Evolutionary conservation across 2,888 invertebrate species (phyloP).

Genomic region (Epistrophella euchroma): DNA sequence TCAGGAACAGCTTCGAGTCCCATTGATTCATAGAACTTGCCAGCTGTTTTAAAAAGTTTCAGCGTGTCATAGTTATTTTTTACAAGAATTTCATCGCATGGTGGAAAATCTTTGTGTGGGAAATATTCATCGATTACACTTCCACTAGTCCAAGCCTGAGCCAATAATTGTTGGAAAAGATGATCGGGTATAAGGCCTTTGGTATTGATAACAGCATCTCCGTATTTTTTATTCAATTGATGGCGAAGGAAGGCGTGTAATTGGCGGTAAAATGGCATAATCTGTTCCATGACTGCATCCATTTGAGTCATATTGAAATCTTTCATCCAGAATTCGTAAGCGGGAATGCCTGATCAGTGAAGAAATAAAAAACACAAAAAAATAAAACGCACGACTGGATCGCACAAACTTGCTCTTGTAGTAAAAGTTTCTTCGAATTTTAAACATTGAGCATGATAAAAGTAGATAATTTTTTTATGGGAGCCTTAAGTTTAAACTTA

Average conservation of each 20-base stretch:
- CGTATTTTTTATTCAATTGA: conserved; percentile 88
- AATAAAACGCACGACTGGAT: too few species aligned
- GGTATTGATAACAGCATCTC: conserved; percentile 86
- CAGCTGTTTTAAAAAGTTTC: conserved; percentile 15
- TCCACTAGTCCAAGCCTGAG: conserved; percentile 42
- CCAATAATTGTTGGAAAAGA: conserved; percentile 85
- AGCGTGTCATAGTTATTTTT: not conserved
- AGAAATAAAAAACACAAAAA: not conserved
- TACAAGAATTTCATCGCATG: not conserved
- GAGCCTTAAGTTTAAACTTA: too few species aligned
- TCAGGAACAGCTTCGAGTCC: conserved; percentile 25
- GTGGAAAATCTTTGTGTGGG: not conserved
- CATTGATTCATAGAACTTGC: conserved; percentile 48
- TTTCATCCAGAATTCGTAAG: conserved; percentile 16
- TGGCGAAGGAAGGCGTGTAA: conserved; percentile 91
- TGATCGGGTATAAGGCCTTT: conserved; percentile 89
- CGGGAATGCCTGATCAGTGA: not conserved
- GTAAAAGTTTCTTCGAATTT: too few species aligned
- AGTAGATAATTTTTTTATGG: too few species aligned
- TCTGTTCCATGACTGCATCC: conserved; percentile 87
- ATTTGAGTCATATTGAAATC: conserved; percentile 84
- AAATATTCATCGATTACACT: conserved; percentile 2
- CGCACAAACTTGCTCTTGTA: too few species aligned
- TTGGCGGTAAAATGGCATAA: conserved; percentile 90
- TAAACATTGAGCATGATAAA: too few species aligned